A percentile compares a stretch with the other conserved stretches of the same genome.
These are phyloP conservation scores for Cheilosia vulpina DNA, from an alignment of 2,888 invertebrate species.

Conservation along the genomic window DNA sequence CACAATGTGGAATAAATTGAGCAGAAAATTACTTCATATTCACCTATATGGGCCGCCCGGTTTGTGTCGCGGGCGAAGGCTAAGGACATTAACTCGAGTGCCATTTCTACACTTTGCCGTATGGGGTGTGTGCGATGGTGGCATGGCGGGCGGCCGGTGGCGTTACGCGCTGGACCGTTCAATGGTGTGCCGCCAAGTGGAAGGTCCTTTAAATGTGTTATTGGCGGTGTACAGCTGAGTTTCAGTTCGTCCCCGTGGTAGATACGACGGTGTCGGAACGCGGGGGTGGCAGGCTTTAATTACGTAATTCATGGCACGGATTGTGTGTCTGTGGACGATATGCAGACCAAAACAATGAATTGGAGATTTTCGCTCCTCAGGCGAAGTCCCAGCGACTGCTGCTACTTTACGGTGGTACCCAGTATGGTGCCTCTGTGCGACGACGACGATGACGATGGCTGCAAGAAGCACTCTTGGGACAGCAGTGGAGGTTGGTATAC, in stretches of 20 bases:
- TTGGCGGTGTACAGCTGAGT: slow-evolving; percentile 64
- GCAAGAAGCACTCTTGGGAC: slow-evolving; percentile 64
- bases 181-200: slow-evolving; percentile 72
- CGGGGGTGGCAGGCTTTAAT: slow-evolving; percentile 59
- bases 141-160: slow-evolving; percentile 10
- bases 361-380: slow-evolving; percentile 68
- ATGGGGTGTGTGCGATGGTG: slow-evolving; percentile 2
- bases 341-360: slow-evolving; percentile 71
- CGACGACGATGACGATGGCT: slow-evolving; percentile 30
- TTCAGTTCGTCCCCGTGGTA: slow-evolving; percentile 3
- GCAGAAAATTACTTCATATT: slow-evolving; percentile 83
- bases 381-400: slow-evolving; percentile 21
- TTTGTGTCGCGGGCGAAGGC: slow-evolving; percentile 66
- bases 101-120: slow-evolving; percentile 63
- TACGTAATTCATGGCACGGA: slow-evolving; percentile 75
- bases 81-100: slow-evolving; percentile 74
- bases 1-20: slow-evolving; percentile 84
- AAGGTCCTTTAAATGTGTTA: slow-evolving; percentile 73
- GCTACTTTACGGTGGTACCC: slow-evolving; percentile 3
- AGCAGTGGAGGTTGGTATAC: not conserved
- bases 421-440: slow-evolving; percentile 2
- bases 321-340: slow-evolving; percentile 73
- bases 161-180: slow-evolving; percentile 62
- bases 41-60: slow-evolving; percentile 73
- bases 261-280: not conserved